Evolutionary conservation across 1,140 invertebrate species (phyloP).

Genomic region (Hesperophylax magnus): DNA sequence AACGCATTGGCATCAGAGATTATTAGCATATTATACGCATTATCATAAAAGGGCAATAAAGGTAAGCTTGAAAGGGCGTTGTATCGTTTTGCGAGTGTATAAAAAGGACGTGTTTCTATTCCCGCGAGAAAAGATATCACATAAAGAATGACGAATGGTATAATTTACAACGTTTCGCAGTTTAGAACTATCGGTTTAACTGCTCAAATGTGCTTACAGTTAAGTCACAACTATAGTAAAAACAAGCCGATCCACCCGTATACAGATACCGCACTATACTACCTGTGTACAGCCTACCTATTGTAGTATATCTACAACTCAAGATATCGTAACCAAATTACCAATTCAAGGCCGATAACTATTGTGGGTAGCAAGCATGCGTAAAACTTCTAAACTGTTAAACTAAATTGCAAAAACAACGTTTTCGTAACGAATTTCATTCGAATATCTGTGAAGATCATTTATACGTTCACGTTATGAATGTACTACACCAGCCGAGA

Average conservation of each 20-base stretch:
- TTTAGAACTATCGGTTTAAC: not conserved
- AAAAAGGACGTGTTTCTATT: no score
- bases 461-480: no score
- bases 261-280: no score
- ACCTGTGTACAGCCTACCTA: no score
- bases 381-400: not conserved
- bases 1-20: no score
- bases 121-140: no score
- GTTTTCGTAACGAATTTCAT: constrained; percentile 20
- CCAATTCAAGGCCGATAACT: constrained; percentile 10
- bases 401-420: constrained; percentile 16
- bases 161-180: constrained; percentile 1
- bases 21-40: no score
- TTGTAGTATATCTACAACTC: not conserved
- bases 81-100: no score
- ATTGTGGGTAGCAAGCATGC: not conserved
- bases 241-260: constrained; percentile 12
- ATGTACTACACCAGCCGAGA: no score
- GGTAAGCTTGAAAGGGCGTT: no score
- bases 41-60: no score
- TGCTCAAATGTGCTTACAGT: constrained; percentile 22
- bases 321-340: constrained; percentile 36
- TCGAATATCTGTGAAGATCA: not conserved
- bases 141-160: no score
- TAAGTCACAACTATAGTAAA: not conserved